These are phyloP conservation scores for Sebastes cheni DNA, from an alignment of 2,797 vertebrate genomes.

Conservation along the genomic window DNA sequence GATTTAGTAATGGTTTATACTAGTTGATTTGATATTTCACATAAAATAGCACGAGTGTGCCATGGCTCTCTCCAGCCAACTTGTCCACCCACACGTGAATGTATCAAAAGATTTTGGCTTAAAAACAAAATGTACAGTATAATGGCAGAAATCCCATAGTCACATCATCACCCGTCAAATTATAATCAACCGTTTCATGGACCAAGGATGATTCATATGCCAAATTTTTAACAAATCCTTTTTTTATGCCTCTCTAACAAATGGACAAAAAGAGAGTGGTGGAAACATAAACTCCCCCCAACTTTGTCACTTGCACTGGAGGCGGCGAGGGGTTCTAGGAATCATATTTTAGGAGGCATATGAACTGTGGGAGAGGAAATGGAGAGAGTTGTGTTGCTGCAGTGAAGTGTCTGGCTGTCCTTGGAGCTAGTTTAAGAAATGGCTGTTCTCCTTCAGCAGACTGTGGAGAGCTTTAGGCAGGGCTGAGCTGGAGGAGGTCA, in stretches of 20 bases:
- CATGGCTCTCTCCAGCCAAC: constrained; percentile 7
- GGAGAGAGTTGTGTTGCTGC: constrained; percentile 16
- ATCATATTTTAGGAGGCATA: constrained; percentile 7
- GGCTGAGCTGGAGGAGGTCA: constrained; percentile 38
- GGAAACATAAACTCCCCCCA: neutral
- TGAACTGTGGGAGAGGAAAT: neutral
- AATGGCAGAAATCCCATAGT: constrained; percentile 7
- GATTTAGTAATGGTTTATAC: neutral
- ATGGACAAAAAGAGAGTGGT: neutral
- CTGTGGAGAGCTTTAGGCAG: constrained; percentile 37
- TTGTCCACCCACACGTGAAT: constrained; percentile 25
- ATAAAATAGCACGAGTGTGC: constrained; percentile 7
- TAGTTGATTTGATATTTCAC: constrained; percentile 21
- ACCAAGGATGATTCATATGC: neutral
- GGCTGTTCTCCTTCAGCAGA: constrained; percentile 26
- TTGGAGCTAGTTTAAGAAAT: constrained; percentile 41
- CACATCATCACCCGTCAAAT: neutral
- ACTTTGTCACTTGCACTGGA: neutral
- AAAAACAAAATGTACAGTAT: constrained; percentile 9
- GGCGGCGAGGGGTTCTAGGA: neutral
- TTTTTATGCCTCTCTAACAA: neutral
- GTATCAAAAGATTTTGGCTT: neutral
- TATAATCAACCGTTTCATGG: neutral
- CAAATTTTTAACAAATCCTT: neutral
- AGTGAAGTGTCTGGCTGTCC: neutral